A percentile compares a stretch with the other conserved stretches of the same genome.
Conservation (phyloP, 1,140 invertebrate genomes). For the Homarus americanus region DNA sequence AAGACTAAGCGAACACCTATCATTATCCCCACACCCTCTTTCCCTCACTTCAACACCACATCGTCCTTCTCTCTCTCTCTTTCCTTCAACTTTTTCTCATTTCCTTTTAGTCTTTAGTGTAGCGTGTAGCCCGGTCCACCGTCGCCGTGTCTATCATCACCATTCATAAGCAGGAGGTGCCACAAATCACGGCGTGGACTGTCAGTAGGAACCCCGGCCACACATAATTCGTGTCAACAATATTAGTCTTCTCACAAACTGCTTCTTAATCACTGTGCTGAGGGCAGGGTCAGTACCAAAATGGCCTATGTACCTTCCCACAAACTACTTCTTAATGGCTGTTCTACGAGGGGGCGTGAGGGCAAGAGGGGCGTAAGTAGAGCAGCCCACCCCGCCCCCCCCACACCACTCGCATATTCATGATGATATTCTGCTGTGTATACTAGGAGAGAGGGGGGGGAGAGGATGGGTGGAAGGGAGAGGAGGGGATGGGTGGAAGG, state of each 20-base stretch:
- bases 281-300: not conserved
- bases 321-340: not conserved
- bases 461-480: not conserved
- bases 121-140: not conserved
- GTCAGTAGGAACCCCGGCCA: not conserved
- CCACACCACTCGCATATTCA: not conserved
- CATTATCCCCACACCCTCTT: too few species aligned
- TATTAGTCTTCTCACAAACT: constrained; percentile 30
- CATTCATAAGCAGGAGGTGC: not conserved
- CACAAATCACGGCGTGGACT: constrained; percentile 32
- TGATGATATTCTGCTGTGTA: not conserved
- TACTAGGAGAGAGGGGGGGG: not conserved
- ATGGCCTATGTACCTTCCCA: not conserved
- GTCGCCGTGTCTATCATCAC: not conserved
- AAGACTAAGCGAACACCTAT: too few species aligned
- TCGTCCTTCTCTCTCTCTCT: not conserved
- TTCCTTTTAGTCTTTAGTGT: too few species aligned
- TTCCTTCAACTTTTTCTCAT: too few species aligned
- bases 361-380: not conserved
- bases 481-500: not conserved
- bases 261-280: constrained; percentile 34
- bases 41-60: too few species aligned
- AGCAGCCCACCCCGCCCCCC: not conserved
- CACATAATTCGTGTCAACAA: constrained; percentile 54
- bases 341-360: not conserved